Base-by-base conservation (phyloP, 1,140 invertebrate species). In the Andrena cerasifolii region DNA sequence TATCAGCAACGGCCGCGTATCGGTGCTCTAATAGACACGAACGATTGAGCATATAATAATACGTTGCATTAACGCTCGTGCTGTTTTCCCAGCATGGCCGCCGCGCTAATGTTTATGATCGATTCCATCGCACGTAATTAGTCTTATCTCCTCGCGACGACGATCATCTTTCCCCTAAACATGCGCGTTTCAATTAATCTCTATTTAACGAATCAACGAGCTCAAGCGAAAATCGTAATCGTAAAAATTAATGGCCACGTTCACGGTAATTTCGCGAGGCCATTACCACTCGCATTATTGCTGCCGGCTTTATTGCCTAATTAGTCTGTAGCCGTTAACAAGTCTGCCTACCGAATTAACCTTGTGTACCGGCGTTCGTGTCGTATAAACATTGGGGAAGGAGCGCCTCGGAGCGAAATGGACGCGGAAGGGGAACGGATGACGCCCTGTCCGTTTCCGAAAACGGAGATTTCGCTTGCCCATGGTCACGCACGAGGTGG, bases 401-500 rank as follows among this genome's bases (percentile, higher is more conserved):
- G 28, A 70, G 7, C 0, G 16, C 26, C 47, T 4, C 12, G 14
- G 33, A 61, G 33, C 6, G 54, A 61, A 24, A 71, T 31, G 26
- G 31, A 66, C 31, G 71, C 31, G 45, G 49, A 62, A 59, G 51
- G 40, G 18, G 43, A 56, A 59, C 16, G 31, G 33, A 21, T 26
- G 10, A 51, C n/a, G 49, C 3, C n/a, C 3, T 8, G 7, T 0
- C n/a, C n/a, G 36, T 49, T 28, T 74, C 28, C 6, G 28, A 26
- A 33, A 36, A 66, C 78, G 24, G 45, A 76, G 78, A 79, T 79
- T 76, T 76, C 77, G 54, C 65, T 80, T 80, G 79, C 63, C 75
- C 74, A 59, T 72, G 78, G 78, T 80, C 73, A 66, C 61, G 73
- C 54, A 77, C 49, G 40, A 58, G 65, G 18, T 56, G 78, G 65